Conservation (phyloP, 2,888 invertebrate species). For the Ennomos fuscantarius region DNA sequence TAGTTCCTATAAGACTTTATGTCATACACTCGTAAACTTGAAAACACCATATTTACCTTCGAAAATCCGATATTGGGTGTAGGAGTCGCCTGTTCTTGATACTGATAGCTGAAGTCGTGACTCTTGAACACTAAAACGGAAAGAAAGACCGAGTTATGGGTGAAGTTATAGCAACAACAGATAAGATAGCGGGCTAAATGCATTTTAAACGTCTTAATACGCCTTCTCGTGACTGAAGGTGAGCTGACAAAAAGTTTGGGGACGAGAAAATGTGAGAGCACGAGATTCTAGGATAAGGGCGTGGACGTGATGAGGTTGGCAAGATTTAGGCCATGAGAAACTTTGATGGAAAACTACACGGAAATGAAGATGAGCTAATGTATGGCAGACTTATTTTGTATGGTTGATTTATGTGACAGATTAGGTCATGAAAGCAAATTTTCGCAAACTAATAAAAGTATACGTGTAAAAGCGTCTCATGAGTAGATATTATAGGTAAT, state of each 20-base stretch:
- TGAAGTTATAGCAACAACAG: slow-evolving; percentile 76
- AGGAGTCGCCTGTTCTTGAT: slow-evolving; percentile 88
- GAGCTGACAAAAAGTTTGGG: slow-evolving; percentile 77
- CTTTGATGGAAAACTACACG: slow-evolving; percentile 52
- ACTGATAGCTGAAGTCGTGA: slow-evolving; percentile 88
- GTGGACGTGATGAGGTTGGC: slow-evolving; percentile 73
- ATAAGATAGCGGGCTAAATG: slow-evolving; percentile 83
- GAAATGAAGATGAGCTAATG: slow-evolving; percentile 50
- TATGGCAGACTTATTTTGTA: background rate
- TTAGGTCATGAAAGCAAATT: slow-evolving; percentile 5
- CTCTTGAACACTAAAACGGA: slow-evolving; percentile 94
- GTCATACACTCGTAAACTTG: slow-evolving; percentile 62
- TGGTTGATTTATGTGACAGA: slow-evolving; percentile 14
- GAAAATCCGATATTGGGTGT: slow-evolving; percentile 96
- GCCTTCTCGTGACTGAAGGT: slow-evolving; percentile 81
- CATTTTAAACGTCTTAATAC: slow-evolving; percentile 84
- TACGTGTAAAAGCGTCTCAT: background rate
- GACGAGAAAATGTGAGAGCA: slow-evolving; percentile 64
- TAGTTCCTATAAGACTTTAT: slow-evolving; percentile 47
- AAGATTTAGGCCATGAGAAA: slow-evolving; percentile 77
- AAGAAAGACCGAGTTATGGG: slow-evolving; percentile 83
- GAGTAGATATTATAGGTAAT: no score
- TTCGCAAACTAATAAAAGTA: no score
- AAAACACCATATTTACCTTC: slow-evolving; percentile 87
- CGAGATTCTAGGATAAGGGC: slow-evolving; percentile 68